A percentile compares a stretch with the other conserved stretches of the same genome.
Conservation (phyloP, 1,140 invertebrate genomes). For the Nomia melanderi region DNA sequence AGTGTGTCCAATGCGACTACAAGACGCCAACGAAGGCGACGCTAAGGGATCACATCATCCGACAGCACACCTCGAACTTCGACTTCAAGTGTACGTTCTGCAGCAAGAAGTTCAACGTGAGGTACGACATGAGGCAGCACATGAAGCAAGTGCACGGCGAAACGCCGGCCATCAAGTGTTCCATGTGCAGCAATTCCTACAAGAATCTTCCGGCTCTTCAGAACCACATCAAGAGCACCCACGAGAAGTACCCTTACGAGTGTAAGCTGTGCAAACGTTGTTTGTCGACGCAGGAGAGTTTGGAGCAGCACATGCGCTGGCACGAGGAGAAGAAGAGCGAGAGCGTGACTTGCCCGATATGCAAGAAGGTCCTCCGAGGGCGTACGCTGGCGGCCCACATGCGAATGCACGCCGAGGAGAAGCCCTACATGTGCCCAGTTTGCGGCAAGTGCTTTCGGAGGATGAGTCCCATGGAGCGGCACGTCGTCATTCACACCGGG, state of each 20-base stretch:
- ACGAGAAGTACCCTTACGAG: conserved; percentile 52
- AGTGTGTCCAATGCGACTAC: conserved; percentile 57
- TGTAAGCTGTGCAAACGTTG: conserved; percentile 65
- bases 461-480: conserved; percentile 63
- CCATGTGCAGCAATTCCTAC: conserved; percentile 76
- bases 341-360: conserved; percentile 77
- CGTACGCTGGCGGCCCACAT: conserved; percentile 82
- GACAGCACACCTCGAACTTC: conserved; percentile 77
- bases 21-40: conserved; percentile 52
- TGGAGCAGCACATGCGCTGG: conserved; percentile 74
- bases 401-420: conserved; percentile 80
- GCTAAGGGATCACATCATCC: conserved; percentile 73
- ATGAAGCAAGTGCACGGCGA: conserved; percentile 46
- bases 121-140: conserved; percentile 54
- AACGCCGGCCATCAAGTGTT: conserved; percentile 75
- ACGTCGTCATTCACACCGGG: conserved; percentile 79
- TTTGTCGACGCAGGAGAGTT: conserved; percentile 49
- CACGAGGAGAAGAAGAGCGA: conserved; percentile 81
- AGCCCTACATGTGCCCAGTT: conserved; percentile 65
- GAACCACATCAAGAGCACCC: conserved; percentile 64
- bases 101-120: conserved; percentile 70
- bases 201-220: conserved; percentile 73
- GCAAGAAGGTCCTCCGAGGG: conserved; percentile 83
- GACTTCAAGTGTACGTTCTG: conserved; percentile 75
- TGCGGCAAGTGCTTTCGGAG: conserved; percentile 59